Percentiles rank a stretch among this genome's conserved stretches.
phyloP scores from a whole-genome alignment of 2,888 invertebrate species.

The Caenorhabditis sulstoni region DNA sequence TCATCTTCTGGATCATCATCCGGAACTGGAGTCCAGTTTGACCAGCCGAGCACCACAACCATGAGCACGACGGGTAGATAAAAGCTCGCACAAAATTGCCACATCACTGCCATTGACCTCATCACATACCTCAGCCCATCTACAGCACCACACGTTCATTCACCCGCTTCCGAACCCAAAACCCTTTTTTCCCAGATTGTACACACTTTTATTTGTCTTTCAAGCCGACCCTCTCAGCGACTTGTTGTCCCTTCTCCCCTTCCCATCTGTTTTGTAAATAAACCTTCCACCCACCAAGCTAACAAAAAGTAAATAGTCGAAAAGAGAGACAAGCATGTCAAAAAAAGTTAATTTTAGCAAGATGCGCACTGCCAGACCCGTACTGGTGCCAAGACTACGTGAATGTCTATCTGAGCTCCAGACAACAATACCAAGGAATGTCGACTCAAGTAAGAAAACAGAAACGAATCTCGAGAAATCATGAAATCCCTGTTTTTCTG shows the following conservation, averaged over 20 bases:
- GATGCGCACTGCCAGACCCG: slow-evolving; percentile 63
- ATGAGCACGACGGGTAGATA: slow-evolving; percentile 52
- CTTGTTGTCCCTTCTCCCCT: slow-evolving; percentile 23
- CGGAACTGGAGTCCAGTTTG: slow-evolving; percentile 38
- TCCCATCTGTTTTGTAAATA: slow-evolving; percentile 58
- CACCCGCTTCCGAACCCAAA: slow-evolving; percentile 4
- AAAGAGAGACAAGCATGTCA: slow-evolving; percentile 31
- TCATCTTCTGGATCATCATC: slow-evolving; percentile 3
- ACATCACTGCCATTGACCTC: not conserved
- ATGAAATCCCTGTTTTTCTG: slow-evolving; percentile 7
- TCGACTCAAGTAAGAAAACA: slow-evolving; percentile 42
- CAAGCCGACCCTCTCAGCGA: slow-evolving; percentile 17
- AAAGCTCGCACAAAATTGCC: slow-evolving; percentile 3
- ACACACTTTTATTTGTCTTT: slow-evolving; percentile 49
- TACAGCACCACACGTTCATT: not conserved
- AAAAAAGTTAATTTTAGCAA: slow-evolving; percentile 46
- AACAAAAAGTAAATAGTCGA: slow-evolving; percentile 1
- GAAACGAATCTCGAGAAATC: too few relatives aligned
- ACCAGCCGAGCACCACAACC: slow-evolving; percentile 25
- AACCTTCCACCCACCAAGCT: slow-evolving; percentile 31
- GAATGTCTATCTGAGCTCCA: slow-evolving; percentile 55
- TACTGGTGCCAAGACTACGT: slow-evolving; percentile 71
- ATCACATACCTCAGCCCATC: slow-evolving; percentile 6
- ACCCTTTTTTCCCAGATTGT: slow-evolving; percentile 4
- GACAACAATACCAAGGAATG: slow-evolving; percentile 43